Percentiles rank a stretch among this genome's conserved stretches.
Evolutionary conservation across 2,888 invertebrate species (phyloP).

Genomic region (Pycnomerus fuliginosus): DNA sequence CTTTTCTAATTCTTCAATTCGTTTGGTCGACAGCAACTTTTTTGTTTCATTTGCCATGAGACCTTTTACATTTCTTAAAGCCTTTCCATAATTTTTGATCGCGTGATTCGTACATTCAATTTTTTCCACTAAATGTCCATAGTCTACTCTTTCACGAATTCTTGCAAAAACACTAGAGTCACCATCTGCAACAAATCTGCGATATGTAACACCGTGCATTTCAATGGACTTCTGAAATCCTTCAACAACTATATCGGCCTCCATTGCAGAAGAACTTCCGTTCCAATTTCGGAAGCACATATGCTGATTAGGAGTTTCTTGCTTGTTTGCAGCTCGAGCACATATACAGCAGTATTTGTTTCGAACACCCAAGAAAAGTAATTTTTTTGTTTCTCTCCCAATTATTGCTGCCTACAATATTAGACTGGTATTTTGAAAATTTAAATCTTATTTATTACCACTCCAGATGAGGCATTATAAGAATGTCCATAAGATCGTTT

Average conservation of each 20-base stretch:
- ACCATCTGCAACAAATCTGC: constrained; percentile 23
- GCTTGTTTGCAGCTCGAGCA: constrained; percentile 14
- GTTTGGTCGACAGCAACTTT: constrained; percentile 6
- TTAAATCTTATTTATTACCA: constrained; percentile 3
- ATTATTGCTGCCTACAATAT: constrained; percentile 24
- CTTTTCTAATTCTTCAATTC: constrained; percentile 5
- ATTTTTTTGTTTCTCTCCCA: constrained; percentile 21
- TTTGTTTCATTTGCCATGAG: constrained; percentile 4
- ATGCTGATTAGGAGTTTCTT: constrained; percentile 12
- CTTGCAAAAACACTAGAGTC: constrained; percentile 25
- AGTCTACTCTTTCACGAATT: constrained; percentile 21
- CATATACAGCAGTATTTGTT: constrained; percentile 29
- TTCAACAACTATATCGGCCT: constrained; percentile 26
- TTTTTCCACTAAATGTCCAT: constrained; percentile 21
- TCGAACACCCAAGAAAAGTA: constrained; percentile 24
- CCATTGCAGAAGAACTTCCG: constrained; percentile 21
- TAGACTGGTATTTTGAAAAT: constrained; percentile 1
- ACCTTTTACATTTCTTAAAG: constrained; percentile 15
- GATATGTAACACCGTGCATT: constrained; percentile 22
- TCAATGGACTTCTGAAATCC: constrained; percentile 20
- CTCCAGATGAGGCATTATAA: constrained; percentile 22
- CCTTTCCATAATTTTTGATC: constrained; percentile 28
- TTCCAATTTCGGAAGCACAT: constrained; percentile 28
- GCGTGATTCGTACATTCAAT: constrained; percentile 24
- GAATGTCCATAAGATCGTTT: constrained; percentile 20